Evolutionary conservation across 35 echinoderm and acorn worm genomes (phyloP).

Genomic region (Amphiura filiformis): DNA sequence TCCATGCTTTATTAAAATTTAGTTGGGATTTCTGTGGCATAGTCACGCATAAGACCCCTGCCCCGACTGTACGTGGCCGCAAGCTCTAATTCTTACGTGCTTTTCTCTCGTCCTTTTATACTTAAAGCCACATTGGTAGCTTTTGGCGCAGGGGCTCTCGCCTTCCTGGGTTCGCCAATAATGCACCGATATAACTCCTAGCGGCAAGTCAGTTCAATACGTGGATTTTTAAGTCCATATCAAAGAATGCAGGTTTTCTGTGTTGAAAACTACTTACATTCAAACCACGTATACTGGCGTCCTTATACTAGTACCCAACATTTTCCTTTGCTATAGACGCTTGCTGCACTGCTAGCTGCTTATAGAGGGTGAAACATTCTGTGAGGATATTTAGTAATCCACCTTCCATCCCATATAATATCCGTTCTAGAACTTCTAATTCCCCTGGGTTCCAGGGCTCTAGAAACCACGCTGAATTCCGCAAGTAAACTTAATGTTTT

Average conservation of each 20-base stretch:
- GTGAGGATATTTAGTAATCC: background rate
- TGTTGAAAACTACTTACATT: background rate
- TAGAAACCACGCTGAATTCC: background rate
- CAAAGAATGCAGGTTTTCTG: background rate
- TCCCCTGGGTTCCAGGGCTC: background rate
- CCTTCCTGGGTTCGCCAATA: background rate
- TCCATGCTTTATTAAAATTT: background rate
- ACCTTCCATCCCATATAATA: background rate
- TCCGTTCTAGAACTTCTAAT: background rate
- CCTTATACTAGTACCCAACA: background rate
- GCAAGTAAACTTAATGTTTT: too few relatives aligned
- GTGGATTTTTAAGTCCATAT: background rate
- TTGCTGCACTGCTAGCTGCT: background rate
- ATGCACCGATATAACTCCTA: background rate
- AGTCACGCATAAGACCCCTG: constrained; percentile 6
- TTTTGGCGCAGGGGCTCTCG: background rate
- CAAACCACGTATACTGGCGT: background rate
- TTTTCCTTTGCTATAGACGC: background rate
- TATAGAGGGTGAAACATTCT: background rate
- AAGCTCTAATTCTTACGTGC: background rate
- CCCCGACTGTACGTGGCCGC: constrained; percentile 2
- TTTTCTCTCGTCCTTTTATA: background rate
- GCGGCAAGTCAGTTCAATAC: background rate
- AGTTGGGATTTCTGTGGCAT: background rate
- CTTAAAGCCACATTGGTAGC: background rate